Base-by-base conservation (phyloP, 2,113 vertebrate genomes). In the Plecotus auritus region DNA sequence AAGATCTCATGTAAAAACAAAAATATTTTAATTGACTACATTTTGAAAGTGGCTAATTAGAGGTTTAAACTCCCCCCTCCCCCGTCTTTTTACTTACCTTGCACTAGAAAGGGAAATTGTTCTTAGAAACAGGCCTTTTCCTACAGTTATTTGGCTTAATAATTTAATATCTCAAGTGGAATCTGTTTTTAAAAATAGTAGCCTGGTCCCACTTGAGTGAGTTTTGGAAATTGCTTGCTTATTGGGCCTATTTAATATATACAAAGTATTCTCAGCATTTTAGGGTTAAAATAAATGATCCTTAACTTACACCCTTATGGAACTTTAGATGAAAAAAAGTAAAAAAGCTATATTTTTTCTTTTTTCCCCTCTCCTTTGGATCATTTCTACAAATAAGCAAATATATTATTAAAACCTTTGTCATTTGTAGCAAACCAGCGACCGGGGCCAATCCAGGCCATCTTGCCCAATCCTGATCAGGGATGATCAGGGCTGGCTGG, bases 1-100 rank as follows among this genome's bases (percentile, higher is more conserved):
- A 97, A 97, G 82, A 96, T 94, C 90, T 80, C 97, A 97, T 98
- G 94, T 98, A 95, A 98, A 97, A 97, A 74, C 93, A 98, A 97
- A 98, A 94, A 87, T 93, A 37, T 96, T 97, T 97, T 97, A 97
- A 97, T 98, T 97, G 94, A 70, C 67, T 95, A 82, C 0, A 28
- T 93, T 97, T 77, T 93, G 64, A 94, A 97, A 94, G 16, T 96
- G 40, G 35, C 90, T 97, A 96, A 95, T 98, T 95, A 93, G 95
- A 86, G 49, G 9, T 96, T 97, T 80, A 95, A 97, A 91, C 67
- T 92, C 95, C 14, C 9, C 40, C 18, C n/a, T n/a, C 9, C 40
- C 77, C 64, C 32, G 16, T 82, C 45, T 13, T 94, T 90, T 95
- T 30, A 67, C 93, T 97, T 51, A 7, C 32, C 37, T 47, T 95